These are phyloP conservation scores for Xenotilapia leptura DNA, from an alignment of 2,113 vertebrate species.

Conservation along the genomic window DNA sequence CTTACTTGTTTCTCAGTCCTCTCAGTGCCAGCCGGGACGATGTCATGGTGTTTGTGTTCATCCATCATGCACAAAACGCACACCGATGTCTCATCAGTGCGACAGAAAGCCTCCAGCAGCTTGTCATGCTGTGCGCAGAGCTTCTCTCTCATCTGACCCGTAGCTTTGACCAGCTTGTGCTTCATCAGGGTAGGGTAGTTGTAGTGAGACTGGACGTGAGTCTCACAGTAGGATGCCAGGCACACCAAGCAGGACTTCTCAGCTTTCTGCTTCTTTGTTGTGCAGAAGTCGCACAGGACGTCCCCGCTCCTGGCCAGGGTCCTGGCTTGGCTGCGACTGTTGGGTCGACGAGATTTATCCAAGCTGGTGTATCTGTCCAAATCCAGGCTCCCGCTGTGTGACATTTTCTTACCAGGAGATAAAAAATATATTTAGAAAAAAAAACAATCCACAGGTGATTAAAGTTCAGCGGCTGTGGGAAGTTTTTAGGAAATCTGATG, in stretches of 20 bases:
- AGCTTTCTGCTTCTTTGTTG: conserved; percentile 83
- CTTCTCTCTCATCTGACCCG: conserved; percentile 74
- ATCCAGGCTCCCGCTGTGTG: conserved; percentile 45
- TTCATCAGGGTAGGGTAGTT: conserved; percentile 90
- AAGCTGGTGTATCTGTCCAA: conserved; percentile 70
- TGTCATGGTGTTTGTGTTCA: conserved; percentile 74
- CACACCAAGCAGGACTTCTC: conserved; percentile 92
- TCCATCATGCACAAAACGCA: conserved; percentile 77
- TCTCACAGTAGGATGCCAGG: conserved; percentile 90
- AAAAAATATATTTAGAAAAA: not conserved
- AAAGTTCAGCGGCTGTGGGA: not conserved
- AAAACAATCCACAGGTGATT: not conserved
- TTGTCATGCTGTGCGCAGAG: conserved; percentile 75
- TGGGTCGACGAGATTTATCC: conserved; percentile 76
- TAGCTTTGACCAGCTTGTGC: conserved; percentile 85
- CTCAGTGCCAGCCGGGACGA: conserved; percentile 69
- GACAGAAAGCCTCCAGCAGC: conserved; percentile 74
- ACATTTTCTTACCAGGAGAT: conserved; percentile 50
- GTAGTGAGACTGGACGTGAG: conserved; percentile 88
- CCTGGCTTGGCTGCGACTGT: conserved; percentile 52
- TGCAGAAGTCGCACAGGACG: conserved; percentile 86
- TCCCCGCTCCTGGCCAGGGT: conserved; percentile 47
- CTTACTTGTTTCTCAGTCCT: conserved; percentile 75
- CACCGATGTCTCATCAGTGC: conserved; percentile 70
- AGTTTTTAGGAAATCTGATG: not conserved